A percentile compares a stretch with the other conserved stretches of the same genome.
Evolutionary conservation across 1,140 invertebrate genomes (phyloP).

Genomic region (Drosophila sucinea): DNA sequence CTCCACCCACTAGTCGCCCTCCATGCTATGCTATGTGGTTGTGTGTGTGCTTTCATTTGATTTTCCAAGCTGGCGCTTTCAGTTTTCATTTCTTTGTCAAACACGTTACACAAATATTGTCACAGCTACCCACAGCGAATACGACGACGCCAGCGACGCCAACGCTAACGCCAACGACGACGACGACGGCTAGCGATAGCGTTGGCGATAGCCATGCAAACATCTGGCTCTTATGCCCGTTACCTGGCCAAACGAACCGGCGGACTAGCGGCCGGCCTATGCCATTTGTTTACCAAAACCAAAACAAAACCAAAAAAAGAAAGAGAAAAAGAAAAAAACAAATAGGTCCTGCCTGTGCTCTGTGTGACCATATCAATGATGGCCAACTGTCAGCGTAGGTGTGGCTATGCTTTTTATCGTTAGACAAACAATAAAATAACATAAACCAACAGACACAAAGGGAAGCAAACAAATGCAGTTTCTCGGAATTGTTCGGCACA

Average conservation of each 20-base stretch:
- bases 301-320: constrained; percentile 2
- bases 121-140: constrained; percentile 66
- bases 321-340: background rate
- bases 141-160: background rate
- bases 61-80: constrained; percentile 81
- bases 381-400: constrained; percentile 15
- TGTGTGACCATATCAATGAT: constrained; percentile 19
- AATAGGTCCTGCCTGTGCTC: background rate
- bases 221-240: constrained; percentile 63
- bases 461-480: constrained; percentile 4
- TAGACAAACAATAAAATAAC: constrained; percentile 17
- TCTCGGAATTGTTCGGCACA: background rate
- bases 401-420: constrained; percentile 13
- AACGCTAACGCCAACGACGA: background rate
- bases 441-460: constrained; percentile 8
- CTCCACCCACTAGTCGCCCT: background rate
- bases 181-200: background rate
- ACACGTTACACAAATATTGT: constrained; percentile 82
- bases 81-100: constrained; percentile 82
- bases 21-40: background rate
- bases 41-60: constrained; percentile 66
- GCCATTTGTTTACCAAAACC: constrained; percentile 40
- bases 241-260: constrained; percentile 41
- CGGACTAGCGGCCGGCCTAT: constrained; percentile 28
- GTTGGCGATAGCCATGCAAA: constrained; percentile 61